A percentile compares a stretch with the other conserved stretches of the same genome.
These are phyloP conservation scores for Pissodes strobi DNA, from an alignment of 1,140 invertebrate species.

Conservation along the genomic window DNA sequence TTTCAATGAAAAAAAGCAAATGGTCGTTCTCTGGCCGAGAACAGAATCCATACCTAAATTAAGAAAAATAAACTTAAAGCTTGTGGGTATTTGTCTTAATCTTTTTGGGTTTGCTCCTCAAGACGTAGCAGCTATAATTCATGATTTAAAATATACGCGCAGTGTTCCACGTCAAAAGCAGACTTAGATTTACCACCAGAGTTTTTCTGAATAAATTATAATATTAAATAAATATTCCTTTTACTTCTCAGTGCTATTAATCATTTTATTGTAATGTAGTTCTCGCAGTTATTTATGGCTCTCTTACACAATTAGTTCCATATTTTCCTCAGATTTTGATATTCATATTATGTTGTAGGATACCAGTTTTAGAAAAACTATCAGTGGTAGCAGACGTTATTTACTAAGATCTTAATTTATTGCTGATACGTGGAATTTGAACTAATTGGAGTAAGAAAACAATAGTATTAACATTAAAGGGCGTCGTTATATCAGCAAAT, in stretches of 20 bases:
- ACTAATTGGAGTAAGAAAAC: too few relatives aligned
- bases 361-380: too few relatives aligned
- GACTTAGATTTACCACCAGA: constrained; percentile 47
- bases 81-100: constrained; percentile 33
- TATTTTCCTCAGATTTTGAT: constrained; percentile 29
- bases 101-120: constrained; percentile 33
- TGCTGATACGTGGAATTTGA: too few relatives aligned
- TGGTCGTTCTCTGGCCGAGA: too few relatives aligned
- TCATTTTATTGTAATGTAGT: constrained; percentile 38
- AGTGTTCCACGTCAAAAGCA: constrained; percentile 43
- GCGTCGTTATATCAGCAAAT: too few relatives aligned
- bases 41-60: too few relatives aligned
- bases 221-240: constrained; percentile 46
- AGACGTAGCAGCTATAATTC: constrained; percentile 40
- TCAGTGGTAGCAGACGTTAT: too few relatives aligned
- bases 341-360: constrained; percentile 24
- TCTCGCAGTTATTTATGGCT: constrained; percentile 27
- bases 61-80: too few relatives aligned
- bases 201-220: constrained; percentile 48
- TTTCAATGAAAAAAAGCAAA: too few relatives aligned
- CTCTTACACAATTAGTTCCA: constrained; percentile 34
- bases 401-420: too few relatives aligned
- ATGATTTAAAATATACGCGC: constrained; percentile 48
- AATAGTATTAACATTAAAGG: too few relatives aligned
- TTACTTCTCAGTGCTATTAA: constrained; percentile 36